Evolutionary conservation across 1,140 invertebrate genomes (phyloP).

Genomic region (Uloborus diversus): DNA sequence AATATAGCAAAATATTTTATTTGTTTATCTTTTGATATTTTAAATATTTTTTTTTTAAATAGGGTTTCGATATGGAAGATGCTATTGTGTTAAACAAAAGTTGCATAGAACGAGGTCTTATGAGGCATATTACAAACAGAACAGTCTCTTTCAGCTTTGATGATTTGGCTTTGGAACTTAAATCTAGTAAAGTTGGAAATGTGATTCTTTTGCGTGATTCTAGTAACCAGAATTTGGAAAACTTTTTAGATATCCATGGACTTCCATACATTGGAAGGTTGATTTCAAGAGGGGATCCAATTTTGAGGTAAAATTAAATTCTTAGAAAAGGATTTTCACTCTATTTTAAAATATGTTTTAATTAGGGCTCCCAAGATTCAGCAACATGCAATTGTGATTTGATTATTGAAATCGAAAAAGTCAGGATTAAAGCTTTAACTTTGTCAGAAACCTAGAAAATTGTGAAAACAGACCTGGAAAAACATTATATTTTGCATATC

Average conservation of each 20-base stretch:
- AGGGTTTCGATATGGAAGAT: slow-evolving; percentile 98
- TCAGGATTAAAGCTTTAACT: not conserved
- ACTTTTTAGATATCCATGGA: slow-evolving; percentile 4
- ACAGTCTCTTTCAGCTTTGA: slow-evolving; percentile 7
- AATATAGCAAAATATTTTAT: too few relatives aligned
- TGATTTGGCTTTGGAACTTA: not conserved
- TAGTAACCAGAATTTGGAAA: not conserved
- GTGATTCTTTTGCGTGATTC: slow-evolving; percentile 1
- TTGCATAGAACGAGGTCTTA: slow-evolving; percentile 88
- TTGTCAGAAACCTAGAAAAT: not conserved
- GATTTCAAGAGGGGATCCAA: not conserved
- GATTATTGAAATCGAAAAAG: not conserved
- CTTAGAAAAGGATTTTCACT: not conserved
- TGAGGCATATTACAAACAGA: slow-evolving; percentile 84
- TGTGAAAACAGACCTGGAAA: not conserved
- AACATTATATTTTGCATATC: not conserved
- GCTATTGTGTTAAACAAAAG: slow-evolving; percentile 97
- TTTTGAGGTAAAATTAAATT: slow-evolving; percentile 26
- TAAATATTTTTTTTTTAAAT: not conserved
- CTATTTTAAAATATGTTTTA: not conserved
- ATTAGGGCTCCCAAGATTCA: too few relatives aligned
- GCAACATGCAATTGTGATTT: too few relatives aligned
- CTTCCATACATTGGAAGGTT: slow-evolving; percentile 2
- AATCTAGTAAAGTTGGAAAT: not conserved
- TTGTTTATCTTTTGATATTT: not conserved